phyloP scores from a whole-genome alignment of 2,113 vertebrate species.

The Phycodurus eques region DNA sequence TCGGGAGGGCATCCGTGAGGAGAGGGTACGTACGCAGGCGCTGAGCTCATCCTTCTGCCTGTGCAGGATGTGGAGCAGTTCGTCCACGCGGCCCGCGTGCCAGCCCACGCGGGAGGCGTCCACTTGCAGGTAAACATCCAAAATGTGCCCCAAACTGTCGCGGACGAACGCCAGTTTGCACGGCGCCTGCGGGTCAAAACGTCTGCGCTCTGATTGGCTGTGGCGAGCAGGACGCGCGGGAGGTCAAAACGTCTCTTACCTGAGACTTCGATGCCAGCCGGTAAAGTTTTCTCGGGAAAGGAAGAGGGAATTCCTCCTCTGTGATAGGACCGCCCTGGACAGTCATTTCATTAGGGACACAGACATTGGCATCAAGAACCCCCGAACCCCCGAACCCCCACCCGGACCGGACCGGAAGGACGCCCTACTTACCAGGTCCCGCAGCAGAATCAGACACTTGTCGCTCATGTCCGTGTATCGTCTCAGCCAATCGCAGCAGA shows the following conservation, averaged over 20 bases:
- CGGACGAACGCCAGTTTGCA: not conserved
- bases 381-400: not conserved
- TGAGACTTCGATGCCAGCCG: not conserved
- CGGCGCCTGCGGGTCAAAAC: not conserved
- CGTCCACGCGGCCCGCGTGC: not conserved
- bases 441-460: not conserved
- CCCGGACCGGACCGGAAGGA: not conserved
- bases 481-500: conserved; percentile 49
- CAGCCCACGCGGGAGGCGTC: not conserved
- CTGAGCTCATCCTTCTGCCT: not conserved
- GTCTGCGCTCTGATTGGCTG: not conserved
- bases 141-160: not conserved
- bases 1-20: not conserved
- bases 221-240: no score
- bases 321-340: conserved; percentile 1
- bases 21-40: not conserved
- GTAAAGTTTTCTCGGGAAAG: conserved; percentile 3
- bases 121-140: not conserved
- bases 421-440: conserved; percentile 35
- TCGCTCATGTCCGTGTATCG: conserved; percentile 17
- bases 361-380: not conserved
- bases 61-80: not conserved
- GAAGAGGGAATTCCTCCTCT: not conserved
- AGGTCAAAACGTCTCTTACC: not conserved
- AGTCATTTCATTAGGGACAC: not conserved